Base-by-base conservation (phyloP, 1,140 invertebrate genomes). In the Listronotus bonariensis region DNA sequence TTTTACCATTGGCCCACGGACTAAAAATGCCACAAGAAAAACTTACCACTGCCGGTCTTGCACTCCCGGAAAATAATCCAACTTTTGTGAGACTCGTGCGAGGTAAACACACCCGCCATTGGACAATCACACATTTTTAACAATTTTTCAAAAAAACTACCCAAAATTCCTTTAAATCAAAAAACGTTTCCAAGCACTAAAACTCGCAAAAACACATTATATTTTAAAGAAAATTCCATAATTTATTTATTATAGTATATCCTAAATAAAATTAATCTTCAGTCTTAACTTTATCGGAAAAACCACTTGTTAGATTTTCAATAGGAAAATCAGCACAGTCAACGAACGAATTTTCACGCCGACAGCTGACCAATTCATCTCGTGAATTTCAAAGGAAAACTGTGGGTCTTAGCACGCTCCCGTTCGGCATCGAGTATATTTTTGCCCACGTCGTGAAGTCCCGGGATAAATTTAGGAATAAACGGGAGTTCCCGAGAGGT, bases 11-110 rank as follows among this genome's bases (percentile, higher is more conserved):
- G n/a, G n/a, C n/a, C n/a, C n/a, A n/a, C n/a, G n/a, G n/a, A n/a
- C n/a, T n/a, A n/a, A n/a, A n/a, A n/a, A n/a, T n/a, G n/a, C 5
- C 20, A 26, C 20, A 36, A 36, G 34, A 36, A 36, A 36, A 36
- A 8, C 34, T 36, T 36, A 77, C 76, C 74, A 70, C 68, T 72
- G 43, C 73, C 70, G 66, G 74, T 76, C 69, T 71, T 79, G 78
- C 79, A 81, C 81, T 84, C 82, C 81, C 82, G 84, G 76, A 83
- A 85, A 76, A 85, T 83, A 79, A 85, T 84, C 84, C 84, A 85
- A 80, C 83, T 84, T 76, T 82, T 82, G 77, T 84, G 83, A 61
- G 82, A 82, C 77, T 84, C 83, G 75, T 81, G 81, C 73, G 84
- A 80, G 72, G 82, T 80, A 75, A 83, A 78, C 72, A 84, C 79